Evolutionary conservation across 2,113 vertebrate species (phyloP).

Genomic region (Uropsilus gracilis): DNA sequence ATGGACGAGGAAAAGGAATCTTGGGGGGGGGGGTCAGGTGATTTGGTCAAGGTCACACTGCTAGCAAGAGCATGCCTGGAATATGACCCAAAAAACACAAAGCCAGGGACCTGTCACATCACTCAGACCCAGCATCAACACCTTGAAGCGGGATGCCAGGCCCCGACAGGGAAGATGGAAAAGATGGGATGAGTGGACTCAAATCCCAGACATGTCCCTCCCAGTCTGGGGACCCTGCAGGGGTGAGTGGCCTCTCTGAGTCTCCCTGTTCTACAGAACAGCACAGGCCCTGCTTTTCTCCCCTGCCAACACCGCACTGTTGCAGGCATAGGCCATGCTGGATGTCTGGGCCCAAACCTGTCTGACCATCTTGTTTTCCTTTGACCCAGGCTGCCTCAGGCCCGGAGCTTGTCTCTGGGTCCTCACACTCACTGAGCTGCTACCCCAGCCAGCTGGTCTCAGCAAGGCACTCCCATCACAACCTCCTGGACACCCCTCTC

Average conservation of each 20-base stretch:
- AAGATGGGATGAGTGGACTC: neutral
- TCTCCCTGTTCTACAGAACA: fast-evolving
- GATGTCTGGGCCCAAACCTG: neutral
- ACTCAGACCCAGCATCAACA: neutral
- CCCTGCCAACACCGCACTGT: fast-evolving
- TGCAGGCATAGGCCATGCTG: neutral
- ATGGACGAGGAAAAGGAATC: neutral
- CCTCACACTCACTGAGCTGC: neutral
- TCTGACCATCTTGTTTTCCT: neutral
- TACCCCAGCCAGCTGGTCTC: neutral
- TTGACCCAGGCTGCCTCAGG: constrained; percentile 63
- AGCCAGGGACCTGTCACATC: neutral
- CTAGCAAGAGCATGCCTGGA: neutral
- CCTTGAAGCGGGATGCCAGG: fast-evolving
- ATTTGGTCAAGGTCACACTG: neutral
- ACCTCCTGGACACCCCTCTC: fast-evolving
- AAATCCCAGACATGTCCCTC: neutral
- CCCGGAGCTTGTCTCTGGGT: neutral
- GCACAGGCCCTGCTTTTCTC: too few relatives aligned
- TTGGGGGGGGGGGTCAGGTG: neutral
- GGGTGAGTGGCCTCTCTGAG: fast-evolving
- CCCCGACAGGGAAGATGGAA: neutral
- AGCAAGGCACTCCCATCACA: fast-evolving
- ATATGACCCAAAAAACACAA: neutral
- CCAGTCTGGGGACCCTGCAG: neutral